phyloP scores from a whole-genome alignment of 2,888 invertebrate species.

The Pyrrhia umbra region DNA sequence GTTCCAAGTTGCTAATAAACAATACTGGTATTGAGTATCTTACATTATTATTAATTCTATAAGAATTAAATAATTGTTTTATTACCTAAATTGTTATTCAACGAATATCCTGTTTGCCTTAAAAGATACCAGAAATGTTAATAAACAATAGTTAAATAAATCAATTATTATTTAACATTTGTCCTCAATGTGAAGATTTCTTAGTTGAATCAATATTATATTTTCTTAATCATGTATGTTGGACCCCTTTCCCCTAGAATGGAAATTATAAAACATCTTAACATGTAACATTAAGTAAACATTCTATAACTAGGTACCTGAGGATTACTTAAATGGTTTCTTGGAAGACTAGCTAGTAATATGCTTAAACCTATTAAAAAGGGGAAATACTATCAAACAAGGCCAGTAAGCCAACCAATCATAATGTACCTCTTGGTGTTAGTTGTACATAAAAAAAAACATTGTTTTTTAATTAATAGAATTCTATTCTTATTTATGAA shows the following conservation, averaged over 20 bases:
- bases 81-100: conserved; percentile 1
- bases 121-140: not conserved
- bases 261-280: too few relatives aligned
- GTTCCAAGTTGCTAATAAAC: conserved; percentile 23
- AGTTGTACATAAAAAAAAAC: conserved; percentile 7
- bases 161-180: not conserved
- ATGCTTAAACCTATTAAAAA: conserved; percentile 24
- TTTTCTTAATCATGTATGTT: too few relatives aligned
- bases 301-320: not conserved
- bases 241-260: too few relatives aligned
- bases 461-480: not conserved
- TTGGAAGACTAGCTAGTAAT: conserved; percentile 5
- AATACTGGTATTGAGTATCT: conserved; percentile 15
- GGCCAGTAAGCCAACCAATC: conserved; percentile 12
- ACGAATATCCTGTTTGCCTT: conserved; percentile 25
- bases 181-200: not conserved
- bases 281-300: not conserved
- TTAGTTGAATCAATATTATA: too few relatives aligned
- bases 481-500: conserved; percentile 19
- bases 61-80: conserved; percentile 8
- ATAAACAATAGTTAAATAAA: not conserved
- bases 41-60: not conserved
- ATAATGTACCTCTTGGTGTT: not conserved
- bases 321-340: conserved; percentile 7
- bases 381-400: conserved; percentile 33